These are phyloP conservation scores for Chelon auratus DNA, from an alignment of 2,797 vertebrate species.

Conservation along the genomic window DNA sequence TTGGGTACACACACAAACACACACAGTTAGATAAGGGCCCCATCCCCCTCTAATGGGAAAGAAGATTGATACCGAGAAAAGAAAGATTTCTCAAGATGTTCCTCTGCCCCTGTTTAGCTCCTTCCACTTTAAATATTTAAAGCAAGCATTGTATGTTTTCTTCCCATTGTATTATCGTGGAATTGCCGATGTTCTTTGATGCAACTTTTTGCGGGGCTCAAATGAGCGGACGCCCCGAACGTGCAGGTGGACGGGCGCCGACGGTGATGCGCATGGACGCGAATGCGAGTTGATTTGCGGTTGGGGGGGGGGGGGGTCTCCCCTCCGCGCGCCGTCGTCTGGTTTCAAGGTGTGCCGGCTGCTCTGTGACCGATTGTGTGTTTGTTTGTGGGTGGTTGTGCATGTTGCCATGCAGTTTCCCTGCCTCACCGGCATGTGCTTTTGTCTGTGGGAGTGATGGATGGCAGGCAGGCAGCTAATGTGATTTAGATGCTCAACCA, in stretches of 20 bases:
- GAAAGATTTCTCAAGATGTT: slow-evolving; percentile 74
- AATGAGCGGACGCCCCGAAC: slow-evolving; percentile 24
- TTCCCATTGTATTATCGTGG: slow-evolving; percentile 43
- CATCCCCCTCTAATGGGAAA: slow-evolving; percentile 70
- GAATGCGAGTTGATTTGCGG: slow-evolving; percentile 67
- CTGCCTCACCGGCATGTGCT: slow-evolving; percentile 73
- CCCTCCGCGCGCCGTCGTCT: slow-evolving; percentile 40
- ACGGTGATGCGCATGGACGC: slow-evolving; percentile 57
- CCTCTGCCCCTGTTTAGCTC: slow-evolving; percentile 62
- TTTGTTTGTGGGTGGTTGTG: slow-evolving; percentile 68
- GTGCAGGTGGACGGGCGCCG: slow-evolving; percentile 48
- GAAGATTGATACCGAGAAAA: slow-evolving; percentile 77
- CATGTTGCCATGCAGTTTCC: slow-evolving; percentile 81
- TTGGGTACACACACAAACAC: slow-evolving; percentile 31
- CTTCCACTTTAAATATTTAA: slow-evolving; percentile 78
- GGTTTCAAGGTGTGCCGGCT: slow-evolving; percentile 66
- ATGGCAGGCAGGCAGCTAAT: slow-evolving; percentile 84
- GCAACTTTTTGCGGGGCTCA: slow-evolving; percentile 42
- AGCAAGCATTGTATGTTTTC: slow-evolving; percentile 33
- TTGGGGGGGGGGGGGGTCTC: slow-evolving; percentile 47
- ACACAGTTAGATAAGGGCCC: slow-evolving; percentile 51
- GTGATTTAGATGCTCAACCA: slow-evolving; percentile 85
- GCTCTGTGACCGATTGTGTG: slow-evolving; percentile 36
- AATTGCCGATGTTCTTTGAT: slow-evolving; percentile 58
- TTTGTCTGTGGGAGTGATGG: slow-evolving; percentile 85